Evolutionary conservation across 2,888 invertebrate species (phyloP).

Genomic region (Mythimna impura): DNA sequence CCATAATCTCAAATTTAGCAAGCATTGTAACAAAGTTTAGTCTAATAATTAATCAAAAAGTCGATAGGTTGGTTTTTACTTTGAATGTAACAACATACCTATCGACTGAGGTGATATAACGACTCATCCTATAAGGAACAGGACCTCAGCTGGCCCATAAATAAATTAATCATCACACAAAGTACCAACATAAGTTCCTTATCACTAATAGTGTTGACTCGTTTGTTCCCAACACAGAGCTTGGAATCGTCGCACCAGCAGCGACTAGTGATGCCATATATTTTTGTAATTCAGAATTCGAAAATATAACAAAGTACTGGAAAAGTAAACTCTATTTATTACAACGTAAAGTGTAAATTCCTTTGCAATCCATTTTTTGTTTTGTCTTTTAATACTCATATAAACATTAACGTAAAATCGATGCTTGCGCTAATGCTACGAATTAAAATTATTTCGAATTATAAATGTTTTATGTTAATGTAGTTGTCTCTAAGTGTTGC

Average conservation of each 20-base stretch:
- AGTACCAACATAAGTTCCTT: slow-evolving; percentile 38
- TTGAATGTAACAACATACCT: background rate
- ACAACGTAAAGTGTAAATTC: background rate
- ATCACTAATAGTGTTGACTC: slow-evolving; percentile 57
- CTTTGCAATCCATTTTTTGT: background rate
- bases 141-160: slow-evolving; percentile 30
- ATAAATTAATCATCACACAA: slow-evolving; percentile 49
- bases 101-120: background rate
- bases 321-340: background rate
- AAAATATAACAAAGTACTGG: background rate
- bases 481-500: too few species aligned
- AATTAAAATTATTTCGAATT: background rate
- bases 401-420: too few species aligned
- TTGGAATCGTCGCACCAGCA: background rate
- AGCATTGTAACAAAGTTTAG: too few species aligned
- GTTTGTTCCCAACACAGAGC: slow-evolving; percentile 5
- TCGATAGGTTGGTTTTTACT: background rate
- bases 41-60: background rate
- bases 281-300: too few species aligned
- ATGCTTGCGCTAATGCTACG: too few species aligned
- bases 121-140: slow-evolving; percentile 11
- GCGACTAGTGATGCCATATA: too few species aligned
- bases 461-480: too few species aligned
- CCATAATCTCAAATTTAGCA: too few species aligned
- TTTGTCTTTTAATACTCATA: background rate